These are phyloP conservation scores for Eciton burchellii DNA, from an alignment of 1,140 invertebrate species.

Conservation along the genomic window DNA sequence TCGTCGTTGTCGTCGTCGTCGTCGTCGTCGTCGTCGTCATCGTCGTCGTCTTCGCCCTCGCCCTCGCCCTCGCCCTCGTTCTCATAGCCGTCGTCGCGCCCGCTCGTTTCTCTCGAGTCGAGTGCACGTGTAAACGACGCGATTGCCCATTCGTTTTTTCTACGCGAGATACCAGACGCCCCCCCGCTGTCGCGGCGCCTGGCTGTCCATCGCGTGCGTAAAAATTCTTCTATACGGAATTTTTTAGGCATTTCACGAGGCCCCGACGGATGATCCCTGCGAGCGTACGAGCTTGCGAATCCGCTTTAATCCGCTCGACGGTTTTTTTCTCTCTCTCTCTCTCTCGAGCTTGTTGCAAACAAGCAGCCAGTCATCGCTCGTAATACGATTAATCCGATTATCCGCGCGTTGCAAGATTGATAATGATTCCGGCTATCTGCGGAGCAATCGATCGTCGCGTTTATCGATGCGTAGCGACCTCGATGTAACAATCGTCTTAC, in stretches of 20 bases:
- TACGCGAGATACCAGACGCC: conserved; percentile 63
- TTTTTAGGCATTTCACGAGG: background rate
- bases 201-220: background rate
- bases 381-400: background rate
- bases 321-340: too few species aligned
- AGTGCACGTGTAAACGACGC: conserved; percentile 36
- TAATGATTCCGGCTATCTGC: conserved; percentile 9
- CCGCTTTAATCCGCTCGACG: too few species aligned
- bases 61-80: conserved; percentile 4
- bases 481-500: conserved; percentile 41
- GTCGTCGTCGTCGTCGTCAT: background rate
- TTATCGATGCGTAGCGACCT: conserved; percentile 34
- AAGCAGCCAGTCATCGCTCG: conserved; percentile 15
- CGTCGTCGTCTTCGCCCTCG: conserved; percentile 8
- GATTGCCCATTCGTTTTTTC: conserved; percentile 67
- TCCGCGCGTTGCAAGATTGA: conserved; percentile 27
- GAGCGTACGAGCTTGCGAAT: background rate
- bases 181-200: conserved; percentile 36
- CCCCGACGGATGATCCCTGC: background rate
- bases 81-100: background rate
- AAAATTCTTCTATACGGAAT: conserved; percentile 1
- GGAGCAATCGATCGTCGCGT: conserved; percentile 27
- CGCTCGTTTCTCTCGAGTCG: conserved; percentile 23
- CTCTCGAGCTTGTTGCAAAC: background rate
- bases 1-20: background rate